A percentile compares a stretch with the other conserved stretches of the same genome.
Evolutionary conservation across 2,797 vertebrate genomes (phyloP).

Genomic region (Pitangus sulphuratus): DNA sequence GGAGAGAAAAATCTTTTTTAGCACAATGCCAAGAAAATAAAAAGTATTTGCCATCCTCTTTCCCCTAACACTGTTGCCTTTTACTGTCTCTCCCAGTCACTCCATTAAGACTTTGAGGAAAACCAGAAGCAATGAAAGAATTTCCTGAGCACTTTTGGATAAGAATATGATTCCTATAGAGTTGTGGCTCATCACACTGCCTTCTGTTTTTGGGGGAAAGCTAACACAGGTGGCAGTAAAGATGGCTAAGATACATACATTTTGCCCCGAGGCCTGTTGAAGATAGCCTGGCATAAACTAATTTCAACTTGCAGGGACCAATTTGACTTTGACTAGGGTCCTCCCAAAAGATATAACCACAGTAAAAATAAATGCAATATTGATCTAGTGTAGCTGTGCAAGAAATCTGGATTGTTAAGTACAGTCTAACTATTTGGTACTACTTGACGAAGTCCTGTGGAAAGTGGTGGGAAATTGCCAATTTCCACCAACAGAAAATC

Average conservation of each 20-base stretch:
- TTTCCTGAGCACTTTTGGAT: neutral
- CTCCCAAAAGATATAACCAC: neutral
- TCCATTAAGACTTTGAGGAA: neutral
- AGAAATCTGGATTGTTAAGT: neutral
- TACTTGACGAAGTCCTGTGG: neutral
- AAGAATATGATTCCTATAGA: neutral
- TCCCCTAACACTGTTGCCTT: neutral
- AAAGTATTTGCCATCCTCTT: neutral
- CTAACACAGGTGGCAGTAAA: neutral
- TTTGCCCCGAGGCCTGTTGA: neutral
- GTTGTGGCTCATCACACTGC: neutral
- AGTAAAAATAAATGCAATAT: neutral
- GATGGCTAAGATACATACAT: neutral
- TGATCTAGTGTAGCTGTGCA: neutral
- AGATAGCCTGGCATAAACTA: neutral
- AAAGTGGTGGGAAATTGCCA: neutral
- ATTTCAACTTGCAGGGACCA: neutral
- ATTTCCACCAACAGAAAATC: neutral
- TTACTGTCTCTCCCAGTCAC: neutral
- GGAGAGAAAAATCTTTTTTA: neutral
- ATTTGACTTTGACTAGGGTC: neutral
- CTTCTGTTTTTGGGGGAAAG: neutral
- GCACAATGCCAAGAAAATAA: neutral
- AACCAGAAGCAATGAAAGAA: neutral
- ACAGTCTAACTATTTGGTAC: neutral